These are phyloP conservation scores for Mastacembelus armatus DNA, from an alignment of 2,797 vertebrate species.

Conservation along the genomic window DNA sequence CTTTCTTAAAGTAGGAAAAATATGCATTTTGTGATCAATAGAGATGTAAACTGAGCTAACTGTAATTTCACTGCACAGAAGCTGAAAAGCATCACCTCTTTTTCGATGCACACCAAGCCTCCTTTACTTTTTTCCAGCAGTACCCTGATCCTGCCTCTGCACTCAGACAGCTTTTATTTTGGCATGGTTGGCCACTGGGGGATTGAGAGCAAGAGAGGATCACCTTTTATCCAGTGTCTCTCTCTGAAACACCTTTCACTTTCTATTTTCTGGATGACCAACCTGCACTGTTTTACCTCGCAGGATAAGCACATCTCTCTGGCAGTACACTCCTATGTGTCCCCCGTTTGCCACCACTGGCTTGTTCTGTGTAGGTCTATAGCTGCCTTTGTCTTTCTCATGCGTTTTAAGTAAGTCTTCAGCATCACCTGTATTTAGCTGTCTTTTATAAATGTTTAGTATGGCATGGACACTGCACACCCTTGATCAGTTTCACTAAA, in stretches of 20 bases:
- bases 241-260: constrained; percentile 70
- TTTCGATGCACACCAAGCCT: neutral
- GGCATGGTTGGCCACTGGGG: constrained; percentile 24
- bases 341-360: constrained; percentile 6
- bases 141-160: constrained; percentile 20
- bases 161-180: constrained; percentile 51
- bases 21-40: neutral
- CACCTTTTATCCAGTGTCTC: constrained; percentile 66
- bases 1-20: neutral
- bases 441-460: too few species aligned
- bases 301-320: constrained; percentile 46
- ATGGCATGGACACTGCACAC: too few species aligned
- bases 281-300: constrained; percentile 56
- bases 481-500: too few species aligned
- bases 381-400: neutral
- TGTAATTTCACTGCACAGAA: neutral
- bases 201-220: constrained; percentile 48
- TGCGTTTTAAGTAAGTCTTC: neutral
- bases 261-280: constrained; percentile 75
- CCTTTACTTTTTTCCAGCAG: neutral
- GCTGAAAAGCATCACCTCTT: neutral
- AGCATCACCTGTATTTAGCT: too few species aligned
- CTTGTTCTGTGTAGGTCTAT: neutral
- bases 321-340: constrained; percentile 1
- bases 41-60: neutral